A percentile compares a stretch with the other conserved stretches of the same genome.
These are phyloP conservation scores for Wasmannia auropunctata DNA, from an alignment of 1,140 invertebrate genomes.

Conservation along the genomic window DNA sequence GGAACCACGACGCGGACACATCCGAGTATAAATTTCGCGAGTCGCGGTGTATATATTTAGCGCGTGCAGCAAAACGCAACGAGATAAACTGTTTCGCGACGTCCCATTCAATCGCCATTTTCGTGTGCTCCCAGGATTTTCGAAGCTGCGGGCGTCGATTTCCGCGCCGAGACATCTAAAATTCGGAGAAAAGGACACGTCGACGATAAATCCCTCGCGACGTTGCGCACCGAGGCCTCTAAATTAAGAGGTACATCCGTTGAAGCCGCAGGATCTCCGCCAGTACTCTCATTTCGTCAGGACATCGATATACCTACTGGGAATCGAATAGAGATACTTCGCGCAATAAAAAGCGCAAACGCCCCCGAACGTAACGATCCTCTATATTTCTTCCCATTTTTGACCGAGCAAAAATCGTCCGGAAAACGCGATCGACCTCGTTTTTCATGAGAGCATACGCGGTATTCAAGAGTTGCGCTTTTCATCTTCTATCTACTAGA, in stretches of 20 bases:
- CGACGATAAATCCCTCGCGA: slow-evolving; percentile 22
- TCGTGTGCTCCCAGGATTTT: neutral
- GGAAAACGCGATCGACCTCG: neutral
- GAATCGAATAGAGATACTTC: slow-evolving; percentile 28
- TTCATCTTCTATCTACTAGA: neutral
- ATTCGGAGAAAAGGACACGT: neutral
- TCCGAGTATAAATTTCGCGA: slow-evolving; percentile 49
- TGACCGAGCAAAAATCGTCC: neutral
- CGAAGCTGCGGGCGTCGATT: neutral
- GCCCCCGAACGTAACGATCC: neutral
- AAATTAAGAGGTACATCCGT: slow-evolving; percentile 28
- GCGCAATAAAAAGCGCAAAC: slow-evolving; percentile 23
- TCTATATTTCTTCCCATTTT: slow-evolving; percentile 26
- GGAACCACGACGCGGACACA: slow-evolving; percentile 4
- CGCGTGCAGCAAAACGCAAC: slow-evolving; percentile 34
- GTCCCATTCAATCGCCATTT: slow-evolving; percentile 15
- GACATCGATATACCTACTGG: neutral
- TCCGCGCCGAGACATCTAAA: neutral
- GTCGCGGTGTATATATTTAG: slow-evolving; percentile 37
- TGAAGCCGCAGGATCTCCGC: neutral
- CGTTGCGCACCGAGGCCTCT: neutral
- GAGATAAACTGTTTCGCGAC: slow-evolving; percentile 23
- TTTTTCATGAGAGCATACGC: neutral
- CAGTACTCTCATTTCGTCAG: neutral
- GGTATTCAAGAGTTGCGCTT: neutral